phyloP scores from a whole-genome alignment of 1,140 invertebrate species.

The Brachionus rubens region DNA sequence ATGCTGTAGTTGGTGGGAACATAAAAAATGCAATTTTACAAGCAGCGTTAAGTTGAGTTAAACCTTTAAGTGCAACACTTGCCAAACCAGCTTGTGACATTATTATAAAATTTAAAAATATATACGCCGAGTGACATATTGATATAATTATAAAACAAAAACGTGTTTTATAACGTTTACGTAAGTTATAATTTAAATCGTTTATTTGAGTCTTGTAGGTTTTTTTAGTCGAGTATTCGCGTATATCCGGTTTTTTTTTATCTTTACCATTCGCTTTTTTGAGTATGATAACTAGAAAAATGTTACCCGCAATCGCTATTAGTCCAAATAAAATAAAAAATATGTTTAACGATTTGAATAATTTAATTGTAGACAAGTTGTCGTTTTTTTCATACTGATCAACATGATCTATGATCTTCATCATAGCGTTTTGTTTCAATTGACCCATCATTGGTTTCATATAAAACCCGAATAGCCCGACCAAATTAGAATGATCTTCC shows the following conservation, averaged over 20 bases:
- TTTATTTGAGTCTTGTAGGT: background rate
- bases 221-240: background rate
- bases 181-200: background rate
- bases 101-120: constrained; percentile 36
- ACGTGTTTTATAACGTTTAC: background rate
- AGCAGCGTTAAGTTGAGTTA: background rate
- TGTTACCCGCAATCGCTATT: background rate
- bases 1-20: constrained; percentile 38
- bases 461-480: constrained; percentile 23
- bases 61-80: constrained; percentile 25
- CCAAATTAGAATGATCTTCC: constrained; percentile 6
- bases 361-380: background rate
- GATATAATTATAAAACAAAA: constrained; percentile 27
- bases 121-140: constrained; percentile 1
- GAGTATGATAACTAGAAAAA: background rate
- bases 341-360: background rate
- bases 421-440: constrained; percentile 41
- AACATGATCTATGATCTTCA: constrained; percentile 41
- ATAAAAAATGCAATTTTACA: constrained; percentile 42
- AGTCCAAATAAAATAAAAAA: background rate
- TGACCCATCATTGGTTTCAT: constrained; percentile 45
- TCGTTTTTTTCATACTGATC: constrained; percentile 43
- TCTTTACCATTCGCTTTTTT: background rate
- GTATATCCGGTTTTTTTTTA: background rate
- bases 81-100: constrained; percentile 44